These are phyloP conservation scores for Chelon auratus DNA, from an alignment of 2,797 vertebrate genomes.

Conservation along the genomic window DNA sequence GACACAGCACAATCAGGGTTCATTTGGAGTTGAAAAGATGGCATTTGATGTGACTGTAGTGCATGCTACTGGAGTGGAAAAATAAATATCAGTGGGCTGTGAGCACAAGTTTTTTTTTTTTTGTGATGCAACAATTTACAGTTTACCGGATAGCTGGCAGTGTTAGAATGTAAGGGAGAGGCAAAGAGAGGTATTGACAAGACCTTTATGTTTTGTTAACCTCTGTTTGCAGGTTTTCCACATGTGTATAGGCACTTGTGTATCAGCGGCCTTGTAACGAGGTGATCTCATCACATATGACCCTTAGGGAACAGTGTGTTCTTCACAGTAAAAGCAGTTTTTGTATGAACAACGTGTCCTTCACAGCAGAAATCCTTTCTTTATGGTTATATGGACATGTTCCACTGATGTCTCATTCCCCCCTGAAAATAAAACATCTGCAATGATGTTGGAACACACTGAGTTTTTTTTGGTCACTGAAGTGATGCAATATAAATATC, in stretches of 20 bases:
- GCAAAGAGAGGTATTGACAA: constrained; percentile 7
- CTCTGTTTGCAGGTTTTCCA: constrained; percentile 54
- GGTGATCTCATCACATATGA: constrained; percentile 66
- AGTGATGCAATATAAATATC: constrained; percentile 44
- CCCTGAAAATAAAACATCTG: constrained; percentile 54
- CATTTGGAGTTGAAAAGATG: constrained; percentile 27
- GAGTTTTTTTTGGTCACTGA: constrained; percentile 20
- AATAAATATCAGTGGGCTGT: constrained; percentile 13
- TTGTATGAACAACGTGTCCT: constrained; percentile 60
- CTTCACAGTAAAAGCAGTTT: constrained; percentile 55
- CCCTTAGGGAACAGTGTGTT: constrained; percentile 64
- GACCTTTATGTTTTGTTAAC: constrained; percentile 37
- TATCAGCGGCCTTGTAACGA: constrained; percentile 59
- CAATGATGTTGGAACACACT: constrained; percentile 30
- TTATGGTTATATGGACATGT: constrained; percentile 50
- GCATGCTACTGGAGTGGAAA: constrained; percentile 5
- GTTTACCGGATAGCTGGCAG: neutral
- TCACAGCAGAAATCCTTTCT: constrained; percentile 58
- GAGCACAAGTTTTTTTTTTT: neutral
- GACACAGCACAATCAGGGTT: constrained; percentile 29
- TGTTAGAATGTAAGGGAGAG: constrained; percentile 6
- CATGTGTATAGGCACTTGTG: constrained; percentile 42
- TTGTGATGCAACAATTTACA: neutral
- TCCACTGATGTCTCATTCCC: constrained; percentile 54
- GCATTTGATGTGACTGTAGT: constrained; percentile 20